A percentile compares a stretch with the other conserved stretches of the same genome.
Conservation (phyloP, 2,113 vertebrate genomes). For the Redunca redunca region DNA sequence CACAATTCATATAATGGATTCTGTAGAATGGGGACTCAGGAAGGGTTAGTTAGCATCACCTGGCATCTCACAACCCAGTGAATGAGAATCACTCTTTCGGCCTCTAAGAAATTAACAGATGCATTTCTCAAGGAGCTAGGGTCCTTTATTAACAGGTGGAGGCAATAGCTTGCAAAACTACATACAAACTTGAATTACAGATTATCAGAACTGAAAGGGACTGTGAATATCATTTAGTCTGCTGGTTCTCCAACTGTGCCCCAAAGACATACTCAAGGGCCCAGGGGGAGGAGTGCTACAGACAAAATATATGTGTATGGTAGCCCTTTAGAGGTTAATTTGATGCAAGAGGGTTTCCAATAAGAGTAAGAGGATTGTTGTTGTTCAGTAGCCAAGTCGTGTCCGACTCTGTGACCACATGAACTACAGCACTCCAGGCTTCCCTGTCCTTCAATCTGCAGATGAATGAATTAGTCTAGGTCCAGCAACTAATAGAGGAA, state of each 20-base stretch:
- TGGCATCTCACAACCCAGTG: not conserved
- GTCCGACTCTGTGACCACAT: not conserved
- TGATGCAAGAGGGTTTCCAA: not conserved
- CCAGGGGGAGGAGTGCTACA: not conserved
- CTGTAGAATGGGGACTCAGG: not conserved
- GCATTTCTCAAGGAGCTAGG: not conserved
- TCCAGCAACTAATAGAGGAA: not conserved
- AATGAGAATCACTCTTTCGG: not conserved
- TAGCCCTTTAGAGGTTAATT: not conserved
- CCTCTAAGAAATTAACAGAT: not conserved
- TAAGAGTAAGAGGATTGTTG: not conserved
- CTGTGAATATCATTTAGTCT: not conserved
- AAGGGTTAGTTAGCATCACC: not conserved
- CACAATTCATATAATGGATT: not conserved
- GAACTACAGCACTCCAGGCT: not conserved
- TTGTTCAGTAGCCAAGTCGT: not conserved
- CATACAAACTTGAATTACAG: constrained; percentile 5
- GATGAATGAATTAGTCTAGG: not conserved
- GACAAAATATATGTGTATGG: not conserved
- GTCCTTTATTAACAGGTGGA: not conserved
- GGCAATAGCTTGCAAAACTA: not conserved
- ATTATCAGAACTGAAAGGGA: not conserved
- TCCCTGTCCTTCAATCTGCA: not conserved
- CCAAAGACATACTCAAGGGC: not conserved
- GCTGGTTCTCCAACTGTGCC: not conserved